Evolutionary conservation across 2,113 vertebrate species (phyloP), one percentile per base, ranked within the genome.

Genomic region (Pipra filicauda): DNA sequence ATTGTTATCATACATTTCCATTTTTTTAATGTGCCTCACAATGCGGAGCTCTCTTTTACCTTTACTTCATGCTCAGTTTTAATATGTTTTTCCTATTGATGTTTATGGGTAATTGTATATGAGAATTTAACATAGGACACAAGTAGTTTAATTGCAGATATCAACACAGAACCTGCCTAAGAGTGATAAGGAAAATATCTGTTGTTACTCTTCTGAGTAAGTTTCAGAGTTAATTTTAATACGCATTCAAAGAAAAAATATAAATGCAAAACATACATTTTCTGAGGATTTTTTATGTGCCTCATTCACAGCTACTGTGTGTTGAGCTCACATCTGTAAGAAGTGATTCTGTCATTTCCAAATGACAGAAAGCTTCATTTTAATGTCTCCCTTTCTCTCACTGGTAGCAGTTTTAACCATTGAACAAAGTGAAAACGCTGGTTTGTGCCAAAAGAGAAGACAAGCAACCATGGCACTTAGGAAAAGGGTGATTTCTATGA

Each of bases 241-340:
- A 55, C 2, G 31, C 30, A 27, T 48, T 70, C 3, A 37, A 31
- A 37, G 20, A 39, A 41, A 24, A 83, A 69, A 35, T 15, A 30
- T 13, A 79, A 89, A 64, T 51, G 7, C 18, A 31, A 44, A 79
- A 62, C 19, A 57, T 57, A 65, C 4, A 35, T 75, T 85, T 77
- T 81, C 12, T 22, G 5, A 10, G 2, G 0, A 0, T 28, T 64
- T 52, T 85, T 81, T 17, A 61, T 8, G 23, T 62, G 15, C 1
- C 6, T 61, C 6, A 16, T 61, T 94, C 54, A 54, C 11, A 85
- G 6, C 17, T 69, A 30, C 10, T 22, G 4, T 59, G 11, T 51
- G 15, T 31, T 75, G 35, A 71, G 5, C 16, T 67, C 13, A 24
- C 5, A 27, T 46, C 24, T 5, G 0, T 71, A 81, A 43, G 17